phyloP scores from a whole-genome alignment of 2,113 vertebrate species.

The Otus sunia region DNA sequence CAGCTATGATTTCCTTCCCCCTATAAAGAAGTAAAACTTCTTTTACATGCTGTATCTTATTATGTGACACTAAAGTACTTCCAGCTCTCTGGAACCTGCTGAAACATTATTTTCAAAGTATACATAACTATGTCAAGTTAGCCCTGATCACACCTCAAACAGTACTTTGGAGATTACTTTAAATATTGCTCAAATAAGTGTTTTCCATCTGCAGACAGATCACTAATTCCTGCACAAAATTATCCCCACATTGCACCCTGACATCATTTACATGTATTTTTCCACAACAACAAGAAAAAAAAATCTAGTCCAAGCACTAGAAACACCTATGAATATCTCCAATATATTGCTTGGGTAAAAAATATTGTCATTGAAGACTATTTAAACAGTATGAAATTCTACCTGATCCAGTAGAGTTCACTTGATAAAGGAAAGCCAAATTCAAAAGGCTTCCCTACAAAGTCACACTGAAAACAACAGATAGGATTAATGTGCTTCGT shows the following conservation, averaged over 20 bases:
- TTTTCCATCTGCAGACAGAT: neutral
- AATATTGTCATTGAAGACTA: neutral
- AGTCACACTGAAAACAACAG: neutral
- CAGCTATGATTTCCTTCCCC: neutral
- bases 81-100: neutral
- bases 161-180: accelerated
- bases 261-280: neutral
- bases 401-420: neutral
- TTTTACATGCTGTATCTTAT: accelerated
- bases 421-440: neutral
- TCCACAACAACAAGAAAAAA: neutral
- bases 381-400: neutral
- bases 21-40: neutral
- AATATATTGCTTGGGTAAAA: neutral
- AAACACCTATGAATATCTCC: accelerated
- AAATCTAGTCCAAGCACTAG: neutral
- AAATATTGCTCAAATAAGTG: neutral
- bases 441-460: neutral
- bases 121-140: neutral
- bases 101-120: neutral
- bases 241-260: neutral
- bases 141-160: neutral
- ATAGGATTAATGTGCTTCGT: neutral
- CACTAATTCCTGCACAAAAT: neutral
- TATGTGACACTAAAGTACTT: neutral